Base-by-base conservation (phyloP, 2,888 invertebrate species). In the Andrena flavipes region DNA sequence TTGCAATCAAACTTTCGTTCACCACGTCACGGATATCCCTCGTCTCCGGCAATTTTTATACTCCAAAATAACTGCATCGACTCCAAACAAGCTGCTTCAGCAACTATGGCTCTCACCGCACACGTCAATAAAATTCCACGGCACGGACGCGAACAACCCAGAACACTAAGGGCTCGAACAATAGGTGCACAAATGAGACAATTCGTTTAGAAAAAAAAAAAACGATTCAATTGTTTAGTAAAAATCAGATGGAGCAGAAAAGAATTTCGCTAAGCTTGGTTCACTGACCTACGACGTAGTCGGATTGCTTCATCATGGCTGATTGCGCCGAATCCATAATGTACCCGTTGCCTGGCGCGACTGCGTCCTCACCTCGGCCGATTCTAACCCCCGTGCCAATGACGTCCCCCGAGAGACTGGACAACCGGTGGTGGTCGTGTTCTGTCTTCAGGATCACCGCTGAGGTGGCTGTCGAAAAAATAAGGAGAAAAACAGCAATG, bases 281-380 rank as follows among this genome's bases (percentile, higher is more conserved):
- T 80, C 84, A 93, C 93, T 91, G 88, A 93, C 93, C 93, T 89
- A 93, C 92, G 91, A 93, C 91, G 90, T 92, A 93, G 91, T 93
- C 91, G 33, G 91, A 88, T 85, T 93, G 90, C 90, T 93, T 92
- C 85, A 91, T 91, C 92, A 91, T 91, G 88, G 92, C 87, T 88
- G 93, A 90, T 84, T 91, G 91, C 86, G 90, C 78, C 83, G 91
- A 88, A 89, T 92, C 92, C 91, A 91, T 91, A 87, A 85, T 88
- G 79, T 81, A 79, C 78, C 84, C 82, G 85, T 86, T 88, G 72
- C 85, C 88, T 68, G 80, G 85, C 80, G 91, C 92, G 92, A 89
- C 91, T 92, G 92, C 92, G 92, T 91, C 89, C 83, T 92, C 90
- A 84, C 86, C 89, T 48, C 92, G 90, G 59, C 92, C 93, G 67